A percentile compares a stretch with the other conserved stretches of the same genome.
phyloP scores from a whole-genome alignment of 2,113 vertebrate species.

The Psophia crepitans region DNA sequence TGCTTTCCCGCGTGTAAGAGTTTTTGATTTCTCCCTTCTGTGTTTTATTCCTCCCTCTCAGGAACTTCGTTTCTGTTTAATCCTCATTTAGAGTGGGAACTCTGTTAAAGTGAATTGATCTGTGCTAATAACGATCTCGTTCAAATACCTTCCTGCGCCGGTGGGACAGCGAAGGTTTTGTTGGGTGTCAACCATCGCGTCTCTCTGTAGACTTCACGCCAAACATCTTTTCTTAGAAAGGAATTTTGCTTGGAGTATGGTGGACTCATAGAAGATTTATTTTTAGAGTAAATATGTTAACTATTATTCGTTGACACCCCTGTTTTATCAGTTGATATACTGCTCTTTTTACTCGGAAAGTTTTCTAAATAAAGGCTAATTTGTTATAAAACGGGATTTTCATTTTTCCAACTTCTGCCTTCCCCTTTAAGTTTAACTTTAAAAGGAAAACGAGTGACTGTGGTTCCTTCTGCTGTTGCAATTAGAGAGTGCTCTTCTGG shows the following conservation, averaged over 20 bases:
- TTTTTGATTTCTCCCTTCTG: not conserved
- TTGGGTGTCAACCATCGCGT: not conserved
- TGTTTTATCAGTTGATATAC: not conserved
- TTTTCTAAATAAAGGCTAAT: slow-evolving; percentile 50
- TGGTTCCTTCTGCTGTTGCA: not conserved
- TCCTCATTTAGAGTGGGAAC: not conserved
- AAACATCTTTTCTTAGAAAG: not conserved
- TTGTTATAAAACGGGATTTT: slow-evolving; percentile 21
- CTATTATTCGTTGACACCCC: not conserved
- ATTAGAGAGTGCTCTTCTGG: not conserved
- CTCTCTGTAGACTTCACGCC: not conserved
- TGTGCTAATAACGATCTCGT: not conserved
- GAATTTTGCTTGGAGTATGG: not conserved
- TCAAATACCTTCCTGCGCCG: not conserved
- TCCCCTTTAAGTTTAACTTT: not conserved
- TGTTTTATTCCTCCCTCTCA: not conserved
- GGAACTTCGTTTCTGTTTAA: not conserved
- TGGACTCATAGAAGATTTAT: slow-evolving; percentile 1
- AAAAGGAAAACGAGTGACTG: not conserved
- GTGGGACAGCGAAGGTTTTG: not conserved
- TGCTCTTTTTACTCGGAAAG: slow-evolving; percentile 57
- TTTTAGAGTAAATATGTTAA: not conserved
- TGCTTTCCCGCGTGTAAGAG: not conserved
- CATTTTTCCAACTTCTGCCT: slow-evolving; percentile 32
- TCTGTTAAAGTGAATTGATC: not conserved